Base-by-base conservation (phyloP, 2,888 invertebrate genomes). In the Eupithecia centaureata region DNA sequence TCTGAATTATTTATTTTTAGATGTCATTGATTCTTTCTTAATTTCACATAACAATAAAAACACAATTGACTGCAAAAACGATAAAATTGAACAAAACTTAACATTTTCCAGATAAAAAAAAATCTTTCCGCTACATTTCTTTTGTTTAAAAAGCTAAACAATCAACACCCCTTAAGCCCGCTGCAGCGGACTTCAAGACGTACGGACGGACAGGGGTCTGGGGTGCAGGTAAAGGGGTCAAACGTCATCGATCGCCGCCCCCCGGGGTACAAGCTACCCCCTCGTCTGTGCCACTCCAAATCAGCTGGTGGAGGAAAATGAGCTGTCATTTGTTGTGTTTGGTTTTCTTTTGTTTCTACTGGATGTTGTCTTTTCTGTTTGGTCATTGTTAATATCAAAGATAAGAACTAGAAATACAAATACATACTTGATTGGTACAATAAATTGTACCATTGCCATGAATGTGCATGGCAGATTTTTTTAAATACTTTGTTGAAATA, bases 151-250 rank as follows among this genome's bases (percentile, higher is more conserved):
- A 58, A 54, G 15, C 22, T 32, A 63, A 65, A 61, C 58, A 61
- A 62, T 18, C 15, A 56, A 13, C 18, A 56, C 71, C 70, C 86
- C 90, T 91, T 91, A 91, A 90, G 65, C 30, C 67, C 76, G 80
- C 79, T 88, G 88, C 90, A 90, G 83, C 76, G 82, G 83, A 85
- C 82, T 86, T 82, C 82, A 88, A 88, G 87, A 86, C 88, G 89
- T 88, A 89, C 88, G 84, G 85, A 84, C 85, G 84, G 82, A 82
- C 83, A 80, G 82, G 87, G 88, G 88, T 89, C 83, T 79, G 82
- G 87, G 88, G 88, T 89, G 86, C 91, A 91, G 91, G 91, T 91
- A 86, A 90, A 87, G 90, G 87, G 92, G 92, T 91, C 92, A 91
- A 89, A 89, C 87, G 86, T 84, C 91, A 92, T 92, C 91, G 92